Base-by-base conservation (phyloP, 2,888 invertebrate genomes). In the Cyclophora albipunctata region DNA sequence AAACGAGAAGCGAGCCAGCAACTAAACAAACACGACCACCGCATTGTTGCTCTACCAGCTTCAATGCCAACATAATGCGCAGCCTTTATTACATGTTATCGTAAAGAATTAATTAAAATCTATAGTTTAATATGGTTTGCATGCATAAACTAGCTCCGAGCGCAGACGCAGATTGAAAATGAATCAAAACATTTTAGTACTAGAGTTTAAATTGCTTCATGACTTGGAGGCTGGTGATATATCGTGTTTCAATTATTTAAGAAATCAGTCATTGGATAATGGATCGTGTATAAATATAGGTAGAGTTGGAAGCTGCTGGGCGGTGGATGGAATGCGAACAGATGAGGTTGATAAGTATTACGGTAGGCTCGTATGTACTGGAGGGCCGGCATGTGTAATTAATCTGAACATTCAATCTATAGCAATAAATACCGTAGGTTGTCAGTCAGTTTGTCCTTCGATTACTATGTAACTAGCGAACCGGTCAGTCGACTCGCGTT, bases 321-420 rank as follows among this genome's bases (percentile, higher is more conserved):
- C 60, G 52, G 55, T 59, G 58, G 55, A 62, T 73, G 81, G 84
- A 81, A 83, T 83, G 77, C 67, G 61, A 66, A 66, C 71, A 72
- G 79, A 78, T 79, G 79, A 75, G 72, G 69, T 73, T 73, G 74
- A 72, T 78, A 73, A 64, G 63, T 71, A 73, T 64, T 67, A 66
- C 70, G 62, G 73, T 69, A 71, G 68, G 71, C 67, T 65, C 69
- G 69, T 73, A 73, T 69, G 55, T 49, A 45, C 48, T 49, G 46
- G 71, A 69, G 69, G 65, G 65, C 65, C 64, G 62, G 76, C 71
- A 76, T 80, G 71, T 77, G 78, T 80, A 82, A 80, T 81, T 81
- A 80, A 80, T 81, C 78, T 78, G 69, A 73, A 75, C 75, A 75
- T 76, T 80, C 73, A 74, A 80, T 81, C 78, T 81, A 78, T 73